phyloP scores from a whole-genome alignment of 1,140 invertebrate species.

The Aphaenogaster ashmeadi region DNA sequence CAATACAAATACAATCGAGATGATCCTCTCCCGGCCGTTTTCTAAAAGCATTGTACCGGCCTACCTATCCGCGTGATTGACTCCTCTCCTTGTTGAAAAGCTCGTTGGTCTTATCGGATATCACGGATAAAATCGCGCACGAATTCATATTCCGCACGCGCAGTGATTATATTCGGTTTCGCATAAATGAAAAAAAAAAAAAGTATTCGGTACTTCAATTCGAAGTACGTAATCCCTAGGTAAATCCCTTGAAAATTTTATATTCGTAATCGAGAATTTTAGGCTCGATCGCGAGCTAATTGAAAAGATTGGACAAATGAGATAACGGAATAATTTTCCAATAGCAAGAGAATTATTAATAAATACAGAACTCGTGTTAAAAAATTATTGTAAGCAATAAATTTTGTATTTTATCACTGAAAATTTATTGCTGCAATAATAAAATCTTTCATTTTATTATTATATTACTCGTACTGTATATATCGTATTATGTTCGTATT shows the following conservation, averaged over 20 bases:
- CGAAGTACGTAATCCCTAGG: not conserved
- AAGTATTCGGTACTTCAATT: not conserved
- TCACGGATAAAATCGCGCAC: conserved; percentile 11
- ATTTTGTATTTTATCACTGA: not conserved
- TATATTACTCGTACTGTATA: not conserved
- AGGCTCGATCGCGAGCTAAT: conserved; percentile 2
- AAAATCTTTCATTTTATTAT: not conserved
- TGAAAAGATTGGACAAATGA: not conserved
- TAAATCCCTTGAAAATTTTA: conserved; percentile 27
- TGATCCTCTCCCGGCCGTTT: conserved; percentile 22
- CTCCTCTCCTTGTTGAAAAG: conserved; percentile 10
- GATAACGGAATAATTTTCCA: not conserved
- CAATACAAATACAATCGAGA: conserved; percentile 36
- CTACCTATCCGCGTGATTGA: not conserved
- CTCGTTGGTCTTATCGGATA: conserved; percentile 8
- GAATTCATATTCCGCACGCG: conserved; percentile 32
- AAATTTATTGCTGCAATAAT: not conserved
- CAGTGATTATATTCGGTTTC: conserved; percentile 1
- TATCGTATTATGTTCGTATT: not conserved
- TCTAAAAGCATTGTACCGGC: conserved; percentile 9
- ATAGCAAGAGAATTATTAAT: conserved; percentile 26
- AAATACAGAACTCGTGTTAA: not conserved
- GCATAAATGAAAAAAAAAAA: not conserved
- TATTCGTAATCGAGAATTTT: conserved; percentile 4
- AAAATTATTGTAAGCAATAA: conserved; percentile 19